A percentile compares a stretch with the other conserved stretches of the same genome.
phyloP scores from a whole-genome alignment of 2,888 invertebrate genomes.

The Cephus runcator region DNA sequence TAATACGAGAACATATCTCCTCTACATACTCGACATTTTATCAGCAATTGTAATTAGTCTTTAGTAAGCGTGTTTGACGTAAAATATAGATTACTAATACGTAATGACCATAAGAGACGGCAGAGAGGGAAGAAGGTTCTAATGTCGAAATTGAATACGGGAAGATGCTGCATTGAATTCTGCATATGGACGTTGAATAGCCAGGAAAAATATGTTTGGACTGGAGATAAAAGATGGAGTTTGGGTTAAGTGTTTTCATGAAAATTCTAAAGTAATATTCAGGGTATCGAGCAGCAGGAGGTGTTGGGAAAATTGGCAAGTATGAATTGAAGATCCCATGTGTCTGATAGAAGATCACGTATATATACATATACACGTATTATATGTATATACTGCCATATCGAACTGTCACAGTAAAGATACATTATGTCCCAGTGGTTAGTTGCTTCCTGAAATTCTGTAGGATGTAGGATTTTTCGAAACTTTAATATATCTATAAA shows the following conservation, averaged over 20 bases:
- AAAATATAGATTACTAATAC: constrained; percentile 49
- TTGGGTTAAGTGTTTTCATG: constrained; percentile 51
- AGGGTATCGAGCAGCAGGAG: constrained; percentile 16
- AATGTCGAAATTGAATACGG: constrained; percentile 21
- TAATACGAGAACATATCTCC: too few relatives aligned
- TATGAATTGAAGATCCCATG: neutral
- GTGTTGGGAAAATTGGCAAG: neutral
- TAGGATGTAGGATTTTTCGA: too few relatives aligned
- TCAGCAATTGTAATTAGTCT: constrained; percentile 14
- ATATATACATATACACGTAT: neutral
- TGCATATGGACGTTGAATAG: constrained; percentile 44
- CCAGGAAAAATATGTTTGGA: constrained; percentile 48
- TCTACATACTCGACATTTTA: too few relatives aligned
- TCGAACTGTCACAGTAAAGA: neutral
- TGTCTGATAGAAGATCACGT: neutral
- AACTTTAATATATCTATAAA: too few relatives aligned
- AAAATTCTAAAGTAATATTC: constrained; percentile 56
- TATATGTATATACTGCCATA: neutral
- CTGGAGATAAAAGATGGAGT: neutral
- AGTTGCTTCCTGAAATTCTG: too few relatives aligned
- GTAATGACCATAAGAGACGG: constrained; percentile 16
- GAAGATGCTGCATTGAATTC: constrained; percentile 49
- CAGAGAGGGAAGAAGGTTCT: constrained; percentile 1
- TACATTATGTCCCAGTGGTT: too few relatives aligned
- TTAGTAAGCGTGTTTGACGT: constrained; percentile 41